Base-by-base conservation (phyloP, 2,797 vertebrate species). In the Aldrovandia affinis region DNA sequence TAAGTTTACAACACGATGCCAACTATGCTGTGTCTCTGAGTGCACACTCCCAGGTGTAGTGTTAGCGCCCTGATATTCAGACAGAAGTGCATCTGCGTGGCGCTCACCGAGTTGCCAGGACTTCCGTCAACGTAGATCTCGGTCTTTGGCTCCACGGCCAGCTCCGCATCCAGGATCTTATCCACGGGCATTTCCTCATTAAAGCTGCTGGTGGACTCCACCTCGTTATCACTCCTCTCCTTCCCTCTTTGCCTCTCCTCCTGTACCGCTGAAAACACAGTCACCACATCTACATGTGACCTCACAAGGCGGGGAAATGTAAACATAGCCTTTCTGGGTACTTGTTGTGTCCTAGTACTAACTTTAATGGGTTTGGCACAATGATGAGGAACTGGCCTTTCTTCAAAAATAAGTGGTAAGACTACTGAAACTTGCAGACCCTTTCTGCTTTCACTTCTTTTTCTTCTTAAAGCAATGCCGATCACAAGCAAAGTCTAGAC, bases 161-260 rank as follows among this genome's bases (percentile, higher is more conserved):
- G 91, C 88, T 99, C 98, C 0, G 98, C 98, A 59, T 98, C 98
- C 89, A 99, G 96, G 93, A 99, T 99, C 93, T 97, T 98, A 89
- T 98, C 97, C 92, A 99, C 98, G 0, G 98, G 97, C 98, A 99
- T 99, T 47, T 98, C 98, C 85, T 98, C 98, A 0, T 95, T 97
- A 86, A 95, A 95, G 0, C 89, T 90, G 85, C 94, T 95, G 0
- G 95, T 96, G 0, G 96, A 95, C 81, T 99, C 98, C 0, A 96
- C 96, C 86, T 99, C 98, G 0, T 89, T 96, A 89, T 99, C 98
- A 0, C 96, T 95, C 28, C 96, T 95, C 89, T 99, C 97, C 86
- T 95, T 96, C 90, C 97, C 97, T 83, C 98, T 95, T 94, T 99
- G 98, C 86, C 98, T 94, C 90, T 99, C 98, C 83, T 99, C 98